Evolutionary conservation across 2,888 invertebrate genomes (phyloP).

Genomic region (Gibbula magus): DNA sequence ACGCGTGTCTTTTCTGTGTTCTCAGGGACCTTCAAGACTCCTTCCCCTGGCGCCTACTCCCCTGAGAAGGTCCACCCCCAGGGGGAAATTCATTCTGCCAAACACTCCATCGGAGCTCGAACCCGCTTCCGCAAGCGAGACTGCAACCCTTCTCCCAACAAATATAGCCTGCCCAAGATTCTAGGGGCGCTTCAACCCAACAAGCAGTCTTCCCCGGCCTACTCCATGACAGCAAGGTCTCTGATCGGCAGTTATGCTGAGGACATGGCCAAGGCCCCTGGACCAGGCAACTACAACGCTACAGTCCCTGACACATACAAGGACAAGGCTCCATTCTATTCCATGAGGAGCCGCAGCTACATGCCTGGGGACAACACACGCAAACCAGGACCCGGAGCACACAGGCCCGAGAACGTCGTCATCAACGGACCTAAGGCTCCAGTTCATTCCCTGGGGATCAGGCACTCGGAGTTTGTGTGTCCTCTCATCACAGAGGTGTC

Average conservation of each 20-base stretch:
- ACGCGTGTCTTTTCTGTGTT: neutral
- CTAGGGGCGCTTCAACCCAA: conserved; percentile 66
- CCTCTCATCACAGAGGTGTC: conserved; percentile 56
- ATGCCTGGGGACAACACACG: conserved; percentile 85
- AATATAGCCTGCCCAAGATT: conserved; percentile 65
- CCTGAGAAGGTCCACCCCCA: conserved; percentile 64
- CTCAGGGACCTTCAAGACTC: conserved; percentile 57
- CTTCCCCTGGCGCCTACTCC: conserved; percentile 55
- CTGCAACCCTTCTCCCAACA: conserved; percentile 62
- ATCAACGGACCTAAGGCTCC: conserved; percentile 63
- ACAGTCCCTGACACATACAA: conserved; percentile 80
- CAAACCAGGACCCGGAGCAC: conserved; percentile 93
- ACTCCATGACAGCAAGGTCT: conserved; percentile 85
- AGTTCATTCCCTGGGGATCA: conserved; percentile 74
- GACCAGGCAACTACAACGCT: conserved; percentile 86
- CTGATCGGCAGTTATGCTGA: conserved; percentile 76
- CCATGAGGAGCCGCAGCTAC: conserved; percentile 87
- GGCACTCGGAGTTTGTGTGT: conserved; percentile 73
- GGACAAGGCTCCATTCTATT: conserved; percentile 85
- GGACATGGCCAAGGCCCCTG: conserved; percentile 75
- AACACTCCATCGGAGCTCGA: conserved; percentile 55
- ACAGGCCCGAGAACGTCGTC: conserved; percentile 93
- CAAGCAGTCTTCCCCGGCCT: conserved; percentile 82
- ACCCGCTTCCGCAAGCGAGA: conserved; percentile 51
- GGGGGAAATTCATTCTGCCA: conserved; percentile 59